Evolutionary conservation across 2,113 vertebrate species (phyloP).

Genomic region (Ceuthmochares aereus): DNA sequence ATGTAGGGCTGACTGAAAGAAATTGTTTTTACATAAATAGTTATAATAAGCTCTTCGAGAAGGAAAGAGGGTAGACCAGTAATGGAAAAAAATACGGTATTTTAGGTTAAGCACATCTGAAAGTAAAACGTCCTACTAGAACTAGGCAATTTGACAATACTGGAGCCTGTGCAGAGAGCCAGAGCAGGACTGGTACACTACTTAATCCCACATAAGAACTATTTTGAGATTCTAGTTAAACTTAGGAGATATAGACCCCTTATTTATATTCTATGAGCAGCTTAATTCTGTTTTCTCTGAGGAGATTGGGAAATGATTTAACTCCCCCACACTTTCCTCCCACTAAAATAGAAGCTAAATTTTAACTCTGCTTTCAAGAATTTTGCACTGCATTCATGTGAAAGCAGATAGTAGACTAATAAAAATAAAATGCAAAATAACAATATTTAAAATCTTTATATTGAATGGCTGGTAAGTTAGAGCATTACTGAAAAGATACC

Average conservation of each 20-base stretch:
- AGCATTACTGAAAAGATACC: constrained; percentile 56
- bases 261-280: neutral
- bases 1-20: neutral
- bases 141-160: constrained; percentile 12
- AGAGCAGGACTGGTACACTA: constrained; percentile 4
- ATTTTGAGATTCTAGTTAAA: neutral
- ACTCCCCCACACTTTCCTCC: neutral
- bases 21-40: constrained; percentile 12
- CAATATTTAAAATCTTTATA: constrained; percentile 26
- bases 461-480: constrained; percentile 38
- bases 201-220: constrained; percentile 11
- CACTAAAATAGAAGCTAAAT: neutral
- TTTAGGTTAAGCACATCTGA: constrained; percentile 35
- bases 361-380: constrained; percentile 30
- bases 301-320: neutral
- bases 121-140: neutral
- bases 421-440: neutral
- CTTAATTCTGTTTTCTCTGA: neutral
- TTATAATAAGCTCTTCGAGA: constrained; percentile 32
- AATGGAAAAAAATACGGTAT: constrained; percentile 34
- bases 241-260: neutral
- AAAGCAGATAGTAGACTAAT: neutral
- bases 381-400: neutral
- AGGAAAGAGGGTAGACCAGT: constrained; percentile 12
- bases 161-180: constrained; percentile 13